These are phyloP conservation scores for Avahi laniger DNA, from an alignment of 2,797 vertebrate species.

Conservation along the genomic window DNA sequence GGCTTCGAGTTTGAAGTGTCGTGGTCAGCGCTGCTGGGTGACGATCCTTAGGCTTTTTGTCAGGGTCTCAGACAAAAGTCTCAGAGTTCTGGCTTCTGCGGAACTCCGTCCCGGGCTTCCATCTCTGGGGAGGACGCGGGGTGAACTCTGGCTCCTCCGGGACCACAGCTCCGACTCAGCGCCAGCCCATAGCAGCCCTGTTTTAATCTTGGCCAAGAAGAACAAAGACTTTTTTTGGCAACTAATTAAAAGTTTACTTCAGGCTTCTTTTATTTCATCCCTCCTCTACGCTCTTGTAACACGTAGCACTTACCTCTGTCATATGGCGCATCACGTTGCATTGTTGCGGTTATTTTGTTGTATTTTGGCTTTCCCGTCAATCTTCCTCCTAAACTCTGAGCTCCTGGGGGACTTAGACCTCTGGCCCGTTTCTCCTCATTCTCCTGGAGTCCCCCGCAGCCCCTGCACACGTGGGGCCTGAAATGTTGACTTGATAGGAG, in stretches of 20 bases:
- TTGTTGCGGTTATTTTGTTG: background rate
- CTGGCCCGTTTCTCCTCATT: background rate
- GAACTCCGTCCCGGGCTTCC: background rate
- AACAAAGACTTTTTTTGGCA: background rate
- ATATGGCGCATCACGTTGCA: background rate
- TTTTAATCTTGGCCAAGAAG: background rate
- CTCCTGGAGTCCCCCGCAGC: fast-evolving
- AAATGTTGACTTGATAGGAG: background rate
- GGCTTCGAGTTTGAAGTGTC: background rate
- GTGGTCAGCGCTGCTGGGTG: fast-evolving
- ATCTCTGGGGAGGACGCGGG: fast-evolving
- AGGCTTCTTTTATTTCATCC: background rate
- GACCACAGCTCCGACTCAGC: no score
- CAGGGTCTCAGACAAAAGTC: background rate
- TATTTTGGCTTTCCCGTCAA: background rate
- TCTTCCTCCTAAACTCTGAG: background rate
- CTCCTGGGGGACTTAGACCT: background rate
- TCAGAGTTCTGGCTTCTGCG: background rate
- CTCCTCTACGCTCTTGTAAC: background rate
- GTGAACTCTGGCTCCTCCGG: background rate
- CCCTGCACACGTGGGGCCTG: background rate
- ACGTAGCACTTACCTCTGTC: background rate
- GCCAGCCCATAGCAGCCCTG: no score
- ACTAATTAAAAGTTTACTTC: background rate
- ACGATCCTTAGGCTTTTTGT: background rate